Evolutionary conservation across 2,888 invertebrate genomes (phyloP), one percentile per base, ranked within the genome.

Genomic region (Cordilura impudica): DNA sequence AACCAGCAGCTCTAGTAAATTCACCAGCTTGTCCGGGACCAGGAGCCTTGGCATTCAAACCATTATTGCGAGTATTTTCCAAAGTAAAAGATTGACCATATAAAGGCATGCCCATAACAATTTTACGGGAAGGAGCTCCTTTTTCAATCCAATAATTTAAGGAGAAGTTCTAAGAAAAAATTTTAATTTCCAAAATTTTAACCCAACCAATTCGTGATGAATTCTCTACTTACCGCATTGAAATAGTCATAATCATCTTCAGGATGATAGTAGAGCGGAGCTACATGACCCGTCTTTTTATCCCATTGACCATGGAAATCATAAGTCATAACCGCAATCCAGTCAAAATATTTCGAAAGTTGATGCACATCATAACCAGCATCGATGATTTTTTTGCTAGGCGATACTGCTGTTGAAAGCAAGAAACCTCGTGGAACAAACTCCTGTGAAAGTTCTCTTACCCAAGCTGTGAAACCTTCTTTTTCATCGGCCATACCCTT

Each of bases 241-340:
- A 96, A 97, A 87, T 94, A 96, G 47, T 93, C 92, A 67, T 92
- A 93, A 78, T 95, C 95, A 85, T 96, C 96, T 51, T 95, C 94
- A 2, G 95, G 94, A 86, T 96, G 96, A 85, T 94, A 92, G 83
- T 93, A 96, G 45, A 97, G 88, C 0, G 97, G 97, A 0, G 97
- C 95, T 0, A 97, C 95, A 85, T 97, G 97, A 0, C 97, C 97
- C 0, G 97, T 97, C 87, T 94, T 94, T 87, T 95, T 96, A 84
- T 97, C 97, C 97, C 97, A 97, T 84, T 96, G 96, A 0, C 97
- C 97, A 83, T 97, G 96, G 90, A 94, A 96, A 86, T 97, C 97
- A 85, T 97, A 97, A 0, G 96, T 94, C 97, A 97, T 97, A 0
- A 97, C 96, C 0, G 96, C 95, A 58, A 97, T 95, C 96, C 96